phyloP scores from a whole-genome alignment of 2,113 vertebrate genomes.

The Crotalus viridis region DNA sequence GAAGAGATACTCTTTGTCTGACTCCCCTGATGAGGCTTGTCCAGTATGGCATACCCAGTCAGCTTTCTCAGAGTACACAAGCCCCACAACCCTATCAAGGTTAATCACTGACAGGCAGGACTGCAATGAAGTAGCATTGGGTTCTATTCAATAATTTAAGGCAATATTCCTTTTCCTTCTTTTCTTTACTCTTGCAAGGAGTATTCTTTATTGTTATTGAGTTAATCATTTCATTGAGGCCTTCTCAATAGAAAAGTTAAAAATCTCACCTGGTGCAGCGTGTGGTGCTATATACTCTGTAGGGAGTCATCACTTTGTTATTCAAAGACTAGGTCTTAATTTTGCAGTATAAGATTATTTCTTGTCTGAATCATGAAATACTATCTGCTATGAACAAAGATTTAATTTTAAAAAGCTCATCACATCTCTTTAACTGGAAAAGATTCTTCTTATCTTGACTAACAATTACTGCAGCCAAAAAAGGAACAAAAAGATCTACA shows the following conservation, averaged over 20 bases:
- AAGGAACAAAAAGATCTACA: not conserved
- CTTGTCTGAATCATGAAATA: slow-evolving; percentile 60
- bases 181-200: not conserved
- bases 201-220: slow-evolving; percentile 4
- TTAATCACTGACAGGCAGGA: not conserved
- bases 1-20: not conserved
- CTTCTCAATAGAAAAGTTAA: slow-evolving; percentile 42
- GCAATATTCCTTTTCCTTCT: not conserved
- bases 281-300: slow-evolving; percentile 51
- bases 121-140: not conserved
- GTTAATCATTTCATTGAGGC: slow-evolving; percentile 45
- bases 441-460: slow-evolving; percentile 38
- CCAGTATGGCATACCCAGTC: not conserved
- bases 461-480: slow-evolving; percentile 6
- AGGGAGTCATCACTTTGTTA: slow-evolving; percentile 63
- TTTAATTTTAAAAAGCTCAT: slow-evolving; percentile 67
- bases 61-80: not conserved
- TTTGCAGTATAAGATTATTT: slow-evolving; percentile 68
- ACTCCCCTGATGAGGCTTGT: not conserved
- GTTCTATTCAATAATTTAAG: not conserved
- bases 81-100: not conserved
- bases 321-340: slow-evolving; percentile 67
- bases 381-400: slow-evolving; percentile 58
- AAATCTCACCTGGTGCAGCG: not conserved
- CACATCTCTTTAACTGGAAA: slow-evolving; percentile 57